These are phyloP conservation scores for Myrmecobius fasciatus DNA, from an alignment of 2,113 vertebrate genomes.

Conservation along the genomic window DNA sequence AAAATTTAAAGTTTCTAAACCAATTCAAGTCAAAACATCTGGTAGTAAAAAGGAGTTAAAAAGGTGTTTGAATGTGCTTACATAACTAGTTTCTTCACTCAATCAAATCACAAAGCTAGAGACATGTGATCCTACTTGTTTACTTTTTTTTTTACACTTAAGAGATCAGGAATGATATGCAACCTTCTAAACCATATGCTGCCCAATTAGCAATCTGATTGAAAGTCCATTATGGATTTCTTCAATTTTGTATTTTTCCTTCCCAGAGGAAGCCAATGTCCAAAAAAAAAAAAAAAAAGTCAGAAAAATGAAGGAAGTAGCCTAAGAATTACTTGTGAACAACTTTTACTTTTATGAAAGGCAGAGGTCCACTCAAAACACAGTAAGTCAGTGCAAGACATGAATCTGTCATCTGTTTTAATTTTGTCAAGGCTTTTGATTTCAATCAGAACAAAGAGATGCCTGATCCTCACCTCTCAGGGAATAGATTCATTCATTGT, in stretches of 20 bases:
- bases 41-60: neutral
- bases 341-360: neutral
- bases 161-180: neutral
- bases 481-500: neutral
- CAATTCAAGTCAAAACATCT: neutral
- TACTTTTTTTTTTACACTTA: slow-evolving; percentile 18
- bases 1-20: neutral
- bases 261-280: neutral
- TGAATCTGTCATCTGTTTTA: neutral
- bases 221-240: neutral
- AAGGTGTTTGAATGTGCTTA: neutral
- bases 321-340: neutral
- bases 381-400: neutral
- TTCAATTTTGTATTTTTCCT: neutral
- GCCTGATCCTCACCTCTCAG: neutral
- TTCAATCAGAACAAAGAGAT: neutral
- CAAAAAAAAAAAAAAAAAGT: too few species aligned
- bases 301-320: neutral
- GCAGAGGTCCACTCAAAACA: neutral
- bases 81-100: neutral
- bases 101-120: neutral
- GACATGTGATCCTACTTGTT: neutral
- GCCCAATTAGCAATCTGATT: neutral
- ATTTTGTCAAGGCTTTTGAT: neutral
- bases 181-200: neutral